Evolutionary conservation across 2,888 invertebrate species (phyloP).

Genomic region (Andrena camellia): DNA sequence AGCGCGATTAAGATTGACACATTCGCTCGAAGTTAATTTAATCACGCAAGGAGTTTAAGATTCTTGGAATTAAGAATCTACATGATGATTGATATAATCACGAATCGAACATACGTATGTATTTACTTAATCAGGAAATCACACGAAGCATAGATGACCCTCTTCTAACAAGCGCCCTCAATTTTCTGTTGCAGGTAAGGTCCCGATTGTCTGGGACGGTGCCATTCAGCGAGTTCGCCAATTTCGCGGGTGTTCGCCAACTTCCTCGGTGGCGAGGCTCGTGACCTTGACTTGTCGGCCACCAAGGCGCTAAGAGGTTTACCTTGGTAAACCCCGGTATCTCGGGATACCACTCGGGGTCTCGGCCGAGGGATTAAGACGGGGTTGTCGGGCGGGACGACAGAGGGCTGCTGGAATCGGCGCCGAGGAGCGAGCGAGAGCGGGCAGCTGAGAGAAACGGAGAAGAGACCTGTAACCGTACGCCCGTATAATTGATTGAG

Average conservation of each 20-base stretch:
- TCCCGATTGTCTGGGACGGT: not conserved
- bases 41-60: too few species aligned
- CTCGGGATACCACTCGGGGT: constrained; percentile 66
- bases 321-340: constrained; percentile 70
- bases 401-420: constrained; percentile 57
- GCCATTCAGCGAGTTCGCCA: constrained; percentile 18
- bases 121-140: too few species aligned
- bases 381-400: constrained; percentile 60
- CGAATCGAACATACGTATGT: too few species aligned
- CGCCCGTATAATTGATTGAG: constrained; percentile 81
- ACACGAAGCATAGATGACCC: too few species aligned
- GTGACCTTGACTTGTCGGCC: constrained; percentile 65
- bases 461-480: constrained; percentile 67
- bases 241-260: constrained; percentile 29
- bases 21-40: too few species aligned
- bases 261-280: constrained; percentile 26
- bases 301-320: constrained; percentile 68
- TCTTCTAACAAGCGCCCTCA: not conserved
- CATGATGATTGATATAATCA: too few species aligned
- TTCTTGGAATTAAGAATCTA: too few species aligned
- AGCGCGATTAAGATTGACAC: too few species aligned
- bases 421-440: constrained; percentile 34
- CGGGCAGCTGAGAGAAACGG: constrained; percentile 58
- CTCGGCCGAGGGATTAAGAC: constrained; percentile 68
- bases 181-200: constrained; percentile 70